Percentiles rank a stretch among this genome's conserved stretches.
phyloP scores from a whole-genome alignment of 2,888 invertebrate species.

The Rhamphomyia laevipes region DNA sequence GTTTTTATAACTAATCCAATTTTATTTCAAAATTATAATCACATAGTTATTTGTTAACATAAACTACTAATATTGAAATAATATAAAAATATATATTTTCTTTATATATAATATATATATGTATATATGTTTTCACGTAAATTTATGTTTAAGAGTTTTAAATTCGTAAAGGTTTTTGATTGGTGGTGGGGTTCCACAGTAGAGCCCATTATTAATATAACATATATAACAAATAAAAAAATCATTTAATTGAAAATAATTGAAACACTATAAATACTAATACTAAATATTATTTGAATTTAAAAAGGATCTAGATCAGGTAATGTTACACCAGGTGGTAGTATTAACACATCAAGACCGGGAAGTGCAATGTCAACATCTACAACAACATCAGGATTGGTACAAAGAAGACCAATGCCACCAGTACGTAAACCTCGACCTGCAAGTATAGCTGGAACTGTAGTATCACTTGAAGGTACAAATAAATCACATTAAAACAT shows the following conservation, averaged over 20 bases:
- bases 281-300: not conserved
- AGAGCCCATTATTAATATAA: not conserved
- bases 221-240: too few relatives aligned
- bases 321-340: slow-evolving; percentile 55
- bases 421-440: slow-evolving; percentile 62
- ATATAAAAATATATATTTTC: too few relatives aligned
- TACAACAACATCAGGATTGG: slow-evolving; percentile 47
- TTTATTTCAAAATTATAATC: too few relatives aligned
- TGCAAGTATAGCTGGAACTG: slow-evolving; percentile 74
- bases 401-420: slow-evolving; percentile 47
- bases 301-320: slow-evolving; percentile 55
- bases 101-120: too few relatives aligned
- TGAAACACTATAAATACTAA: not conserved
- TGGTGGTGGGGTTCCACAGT: not conserved
- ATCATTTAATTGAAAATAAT: not conserved
- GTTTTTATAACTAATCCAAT: too few relatives aligned
- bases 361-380: slow-evolving; percentile 76
- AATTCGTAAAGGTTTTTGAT: too few relatives aligned
- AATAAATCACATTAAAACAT: too few relatives aligned
- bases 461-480: slow-evolving; percentile 51
- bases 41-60: too few relatives aligned
- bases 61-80: too few relatives aligned
- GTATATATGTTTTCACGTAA: too few relatives aligned
- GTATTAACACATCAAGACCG: slow-evolving; percentile 61
- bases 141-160: too few relatives aligned